Percentiles rank a stretch among this genome's conserved stretches.
Evolutionary conservation across 2,888 invertebrate species (phyloP).

Genomic region (Amphipyra berbera): DNA sequence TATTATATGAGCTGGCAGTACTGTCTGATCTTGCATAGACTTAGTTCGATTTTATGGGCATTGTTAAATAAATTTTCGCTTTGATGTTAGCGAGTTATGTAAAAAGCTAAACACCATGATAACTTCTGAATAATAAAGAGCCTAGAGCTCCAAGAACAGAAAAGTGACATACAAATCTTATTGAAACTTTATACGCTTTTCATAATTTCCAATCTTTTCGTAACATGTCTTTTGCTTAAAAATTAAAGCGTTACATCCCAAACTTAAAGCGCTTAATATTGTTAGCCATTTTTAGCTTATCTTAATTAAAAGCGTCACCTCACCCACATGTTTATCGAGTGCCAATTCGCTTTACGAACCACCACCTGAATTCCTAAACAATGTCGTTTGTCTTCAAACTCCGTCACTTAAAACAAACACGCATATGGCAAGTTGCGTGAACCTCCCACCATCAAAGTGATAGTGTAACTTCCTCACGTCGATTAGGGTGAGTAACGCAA

Average conservation of each 20-base stretch:
- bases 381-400: constrained; percentile 56
- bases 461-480: constrained; percentile 78
- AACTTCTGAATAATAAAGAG: no score
- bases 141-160: no score
- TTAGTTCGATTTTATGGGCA: background rate
- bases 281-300: no score
- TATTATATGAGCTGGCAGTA: constrained; percentile 31
- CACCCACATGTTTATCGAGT: constrained; percentile 1
- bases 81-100: background rate
- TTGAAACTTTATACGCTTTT: no score
- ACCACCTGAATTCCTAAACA: constrained; percentile 39
- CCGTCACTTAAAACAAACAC: constrained; percentile 55
- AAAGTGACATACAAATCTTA: no score
- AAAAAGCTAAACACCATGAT: no score
- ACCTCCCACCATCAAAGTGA: constrained; percentile 73
- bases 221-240: no score
- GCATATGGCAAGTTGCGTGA: constrained; percentile 60
- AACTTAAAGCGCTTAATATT: no score
- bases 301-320: background rate
- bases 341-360: constrained; percentile 22
- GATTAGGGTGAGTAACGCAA: constrained; percentile 82
- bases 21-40: background rate
- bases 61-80: background rate
- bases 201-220: no score
- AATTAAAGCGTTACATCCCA: no score